Evolutionary conservation across 1,140 invertebrate species (phyloP).

Genomic region (Diprion similis): DNA sequence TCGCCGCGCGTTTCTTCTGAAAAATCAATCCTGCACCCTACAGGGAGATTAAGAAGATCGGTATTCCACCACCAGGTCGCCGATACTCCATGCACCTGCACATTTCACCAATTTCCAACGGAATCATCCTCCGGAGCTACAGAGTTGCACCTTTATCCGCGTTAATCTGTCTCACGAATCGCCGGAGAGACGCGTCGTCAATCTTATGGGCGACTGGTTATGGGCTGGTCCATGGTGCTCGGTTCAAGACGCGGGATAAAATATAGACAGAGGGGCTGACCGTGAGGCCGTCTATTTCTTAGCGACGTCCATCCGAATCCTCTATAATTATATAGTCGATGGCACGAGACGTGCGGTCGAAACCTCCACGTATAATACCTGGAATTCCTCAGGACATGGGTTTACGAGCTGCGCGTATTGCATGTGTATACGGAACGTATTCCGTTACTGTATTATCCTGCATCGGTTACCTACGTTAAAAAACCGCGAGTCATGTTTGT

Average conservation of each 20-base stretch:
- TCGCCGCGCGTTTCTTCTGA: too few relatives aligned
- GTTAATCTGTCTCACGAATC: neutral
- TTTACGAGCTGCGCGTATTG: too few relatives aligned
- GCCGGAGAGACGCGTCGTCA: neutral
- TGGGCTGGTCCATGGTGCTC: neutral
- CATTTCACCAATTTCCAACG: neutral
- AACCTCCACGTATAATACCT: neutral
- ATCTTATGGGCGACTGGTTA: neutral
- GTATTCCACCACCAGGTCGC: too few relatives aligned
- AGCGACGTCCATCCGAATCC: conserved; percentile 6
- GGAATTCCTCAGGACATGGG: neutral
- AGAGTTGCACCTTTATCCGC: neutral
- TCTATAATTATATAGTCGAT: neutral
- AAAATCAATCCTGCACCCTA: too few relatives aligned
- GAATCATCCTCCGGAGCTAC: neutral
- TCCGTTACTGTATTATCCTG: too few relatives aligned
- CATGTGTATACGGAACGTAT: too few relatives aligned
- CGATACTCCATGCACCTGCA: too few relatives aligned
- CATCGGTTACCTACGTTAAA: too few relatives aligned
- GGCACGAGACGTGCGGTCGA: neutral
- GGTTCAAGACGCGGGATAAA: neutral
- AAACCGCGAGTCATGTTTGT: too few relatives aligned
- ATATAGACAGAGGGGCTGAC: conserved; percentile 1
- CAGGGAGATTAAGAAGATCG: too few relatives aligned
- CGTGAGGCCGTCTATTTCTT: neutral